Evolutionary conservation across 2,888 invertebrate species (phyloP).

Genomic region (Torymus auratus): DNA sequence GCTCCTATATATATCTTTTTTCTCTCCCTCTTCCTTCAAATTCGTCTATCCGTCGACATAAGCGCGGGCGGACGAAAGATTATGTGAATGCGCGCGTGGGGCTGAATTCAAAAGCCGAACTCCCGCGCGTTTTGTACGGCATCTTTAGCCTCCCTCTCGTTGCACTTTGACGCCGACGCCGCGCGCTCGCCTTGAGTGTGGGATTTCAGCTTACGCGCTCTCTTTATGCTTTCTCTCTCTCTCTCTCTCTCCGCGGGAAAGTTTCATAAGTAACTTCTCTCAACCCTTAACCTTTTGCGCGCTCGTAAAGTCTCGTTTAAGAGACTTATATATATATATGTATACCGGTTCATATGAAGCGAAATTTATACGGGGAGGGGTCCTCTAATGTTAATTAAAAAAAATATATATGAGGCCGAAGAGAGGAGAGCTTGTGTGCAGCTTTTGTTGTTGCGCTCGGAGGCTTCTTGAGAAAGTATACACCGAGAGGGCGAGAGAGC

Average conservation of each 20-base stretch:
- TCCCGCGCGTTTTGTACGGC: constrained; percentile 35
- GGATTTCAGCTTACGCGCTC: constrained; percentile 37
- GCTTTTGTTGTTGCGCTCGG: constrained; percentile 2
- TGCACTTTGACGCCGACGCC: not conserved
- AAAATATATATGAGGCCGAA: constrained; percentile 11
- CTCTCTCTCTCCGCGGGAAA: constrained; percentile 11
- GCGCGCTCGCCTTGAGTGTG: constrained; percentile 14
- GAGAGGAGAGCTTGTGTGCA: too few species aligned
- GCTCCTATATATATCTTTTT: not conserved
- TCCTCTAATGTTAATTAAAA: constrained; percentile 44
- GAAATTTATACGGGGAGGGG: constrained; percentile 33
- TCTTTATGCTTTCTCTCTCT: constrained; percentile 19
- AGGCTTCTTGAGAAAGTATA: not conserved
- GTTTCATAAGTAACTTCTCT: constrained; percentile 51
- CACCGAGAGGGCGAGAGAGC: too few species aligned
- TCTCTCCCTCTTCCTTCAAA: not conserved
- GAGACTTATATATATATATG: constrained; percentile 32
- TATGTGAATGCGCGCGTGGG: not conserved
- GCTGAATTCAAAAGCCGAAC: not conserved
- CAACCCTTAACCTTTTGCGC: constrained; percentile 40
- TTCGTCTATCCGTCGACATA: not conserved
- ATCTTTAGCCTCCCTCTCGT: constrained; percentile 20
- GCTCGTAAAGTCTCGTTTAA: constrained; percentile 47
- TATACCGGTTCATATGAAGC: constrained; percentile 26
- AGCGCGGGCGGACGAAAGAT: constrained; percentile 4